A percentile compares a stretch with the other conserved stretches of the same genome.
phyloP scores from a whole-genome alignment of 2,888 invertebrate genomes.

The Eristalis intricaria region DNA sequence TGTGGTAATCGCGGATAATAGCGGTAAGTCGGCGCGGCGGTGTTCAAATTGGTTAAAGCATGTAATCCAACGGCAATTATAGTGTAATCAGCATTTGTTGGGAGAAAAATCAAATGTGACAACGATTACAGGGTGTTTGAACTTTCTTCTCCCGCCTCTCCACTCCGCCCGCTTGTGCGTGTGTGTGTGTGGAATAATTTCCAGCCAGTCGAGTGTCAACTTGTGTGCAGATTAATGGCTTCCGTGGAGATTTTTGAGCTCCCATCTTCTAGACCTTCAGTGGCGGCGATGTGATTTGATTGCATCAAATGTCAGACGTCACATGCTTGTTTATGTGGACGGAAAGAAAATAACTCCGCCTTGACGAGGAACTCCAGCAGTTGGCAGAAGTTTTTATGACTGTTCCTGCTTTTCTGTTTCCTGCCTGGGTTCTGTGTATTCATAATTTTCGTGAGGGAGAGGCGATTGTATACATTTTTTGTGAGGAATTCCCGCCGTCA shows the following conservation, averaged over 20 bases:
- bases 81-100: constrained; percentile 31
- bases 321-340: background rate
- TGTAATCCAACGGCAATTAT: constrained; percentile 34
- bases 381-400: background rate
- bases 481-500: background rate
- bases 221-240: constrained; percentile 36
- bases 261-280: background rate
- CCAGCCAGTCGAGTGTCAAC: constrained; percentile 31
- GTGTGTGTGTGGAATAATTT: constrained; percentile 10
- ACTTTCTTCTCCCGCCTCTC: background rate
- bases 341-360: no score
- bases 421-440: background rate
- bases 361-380: no score
- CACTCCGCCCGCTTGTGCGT: background rate
- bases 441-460: background rate
- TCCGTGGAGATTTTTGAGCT: constrained; percentile 5
- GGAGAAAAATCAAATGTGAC: background rate
- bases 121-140: constrained; percentile 14
- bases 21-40: constrained; percentile 12
- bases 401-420: background rate
- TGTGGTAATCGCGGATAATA: constrained; percentile 31
- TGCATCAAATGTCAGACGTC: background rate
- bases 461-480: background rate
- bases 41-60: constrained; percentile 7
- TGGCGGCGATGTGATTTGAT: background rate